These are phyloP conservation scores for Zaprionus ghesquierei DNA, from an alignment of 1,140 invertebrate genomes.

Conservation along the genomic window DNA sequence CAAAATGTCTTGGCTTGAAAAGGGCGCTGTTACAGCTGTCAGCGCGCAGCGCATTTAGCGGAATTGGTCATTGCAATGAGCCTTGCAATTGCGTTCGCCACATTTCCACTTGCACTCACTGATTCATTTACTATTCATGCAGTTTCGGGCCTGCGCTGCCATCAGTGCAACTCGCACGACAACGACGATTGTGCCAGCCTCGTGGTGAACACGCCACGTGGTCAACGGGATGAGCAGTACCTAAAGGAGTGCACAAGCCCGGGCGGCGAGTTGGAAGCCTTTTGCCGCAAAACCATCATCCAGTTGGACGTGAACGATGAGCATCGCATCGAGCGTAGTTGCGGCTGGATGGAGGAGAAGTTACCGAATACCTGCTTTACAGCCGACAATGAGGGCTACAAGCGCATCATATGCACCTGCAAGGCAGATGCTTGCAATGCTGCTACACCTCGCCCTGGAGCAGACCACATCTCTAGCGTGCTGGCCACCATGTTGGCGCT, in stretches of 20 bases:
- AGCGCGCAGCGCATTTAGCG: constrained; percentile 6
- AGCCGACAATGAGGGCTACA: constrained; percentile 84
- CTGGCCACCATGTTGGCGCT: constrained; percentile 36
- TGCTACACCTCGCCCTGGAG: constrained; percentile 35
- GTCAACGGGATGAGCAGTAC: constrained; percentile 61
- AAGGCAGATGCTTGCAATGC: constrained; percentile 84
- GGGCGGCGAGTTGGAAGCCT: constrained; percentile 22
- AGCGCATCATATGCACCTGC: constrained; percentile 85
- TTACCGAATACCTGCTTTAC: constrained; percentile 83
- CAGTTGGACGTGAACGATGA: constrained; percentile 82
- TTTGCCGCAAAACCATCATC: constrained; percentile 74
- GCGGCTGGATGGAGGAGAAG: constrained; percentile 83
- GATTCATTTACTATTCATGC: constrained; percentile 18
- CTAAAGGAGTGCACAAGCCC: constrained; percentile 53
- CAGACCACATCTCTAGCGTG: background rate
- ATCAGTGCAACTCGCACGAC: constrained; percentile 91
- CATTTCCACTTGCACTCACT: background rate
- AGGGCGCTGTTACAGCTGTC: constrained; percentile 46
- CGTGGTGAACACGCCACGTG: constrained; percentile 62
- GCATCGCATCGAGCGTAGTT: constrained; percentile 83
- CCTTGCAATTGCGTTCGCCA: background rate
- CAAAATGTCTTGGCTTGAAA: constrained; percentile 63
- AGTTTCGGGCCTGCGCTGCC: constrained; percentile 88
- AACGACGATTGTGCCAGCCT: constrained; percentile 87
- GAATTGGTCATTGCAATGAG: background rate